phyloP scores from a whole-genome alignment of 2,797 vertebrate genomes.

The Periparus ater region DNA sequence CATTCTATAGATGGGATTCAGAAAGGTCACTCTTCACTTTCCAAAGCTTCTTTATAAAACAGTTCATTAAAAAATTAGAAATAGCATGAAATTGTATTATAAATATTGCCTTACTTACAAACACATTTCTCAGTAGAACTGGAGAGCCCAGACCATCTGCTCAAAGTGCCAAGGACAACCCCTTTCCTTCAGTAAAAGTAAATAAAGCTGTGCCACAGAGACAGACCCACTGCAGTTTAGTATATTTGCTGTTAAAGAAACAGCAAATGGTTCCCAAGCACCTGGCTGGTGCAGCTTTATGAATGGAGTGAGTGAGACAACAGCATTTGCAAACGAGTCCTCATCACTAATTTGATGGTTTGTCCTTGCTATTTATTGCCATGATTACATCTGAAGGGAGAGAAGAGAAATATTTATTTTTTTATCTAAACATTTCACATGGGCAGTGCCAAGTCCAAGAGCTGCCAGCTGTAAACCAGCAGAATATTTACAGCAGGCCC shows the following conservation, averaged over 20 bases:
- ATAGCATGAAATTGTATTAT: background rate
- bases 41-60: constrained; percentile 34
- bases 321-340: background rate
- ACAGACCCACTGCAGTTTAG: background rate
- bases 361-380: background rate
- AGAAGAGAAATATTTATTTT: background rate
- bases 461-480: constrained; percentile 11
- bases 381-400: background rate
- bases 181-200: background rate
- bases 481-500: constrained; percentile 25
- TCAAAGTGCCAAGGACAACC: background rate
- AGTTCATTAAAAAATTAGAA: background rate
- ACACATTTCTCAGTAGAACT: constrained; percentile 30
- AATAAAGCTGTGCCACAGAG: constrained; percentile 1
- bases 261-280: background rate
- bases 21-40: background rate
- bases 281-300: background rate
- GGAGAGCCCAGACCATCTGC: constrained; percentile 53
- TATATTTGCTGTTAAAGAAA: background rate
- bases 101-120: constrained; percentile 30
- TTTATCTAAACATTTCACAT: background rate
- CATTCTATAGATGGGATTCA: background rate
- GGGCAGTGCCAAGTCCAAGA: background rate
- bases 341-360: background rate
- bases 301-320: background rate